These are phyloP conservation scores for Macrosiphum euphorbiae DNA, from an alignment of 2,888 invertebrate genomes.

Conservation along the genomic window DNA sequence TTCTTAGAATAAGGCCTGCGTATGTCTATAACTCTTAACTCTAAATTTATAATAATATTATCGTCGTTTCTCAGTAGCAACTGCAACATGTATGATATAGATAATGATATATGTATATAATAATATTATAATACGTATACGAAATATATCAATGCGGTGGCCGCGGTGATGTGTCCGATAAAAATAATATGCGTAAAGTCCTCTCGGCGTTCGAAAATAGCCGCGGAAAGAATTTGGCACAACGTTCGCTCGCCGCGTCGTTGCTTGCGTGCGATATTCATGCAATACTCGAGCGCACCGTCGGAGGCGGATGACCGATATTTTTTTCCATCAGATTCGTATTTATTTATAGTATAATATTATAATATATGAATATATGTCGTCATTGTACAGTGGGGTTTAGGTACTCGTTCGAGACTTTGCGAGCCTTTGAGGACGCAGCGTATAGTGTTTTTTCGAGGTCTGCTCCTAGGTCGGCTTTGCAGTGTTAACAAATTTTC, in stretches of 20 bases:
- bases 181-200: conserved; percentile 43
- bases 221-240: conserved; percentile 52
- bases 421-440: not conserved
- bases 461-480: not conserved
- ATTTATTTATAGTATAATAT: not conserved
- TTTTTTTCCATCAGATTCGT: not conserved
- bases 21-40: not conserved
- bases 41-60: not conserved
- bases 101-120: no score
- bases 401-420: not conserved
- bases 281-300: not conserved
- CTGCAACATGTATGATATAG: not conserved
- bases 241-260: conserved; percentile 21
- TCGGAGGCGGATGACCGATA: conserved; percentile 5
- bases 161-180: not conserved
- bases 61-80: not conserved
- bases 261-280: not conserved
- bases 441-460: not conserved
- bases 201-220: conserved; percentile 36
- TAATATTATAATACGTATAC: not conserved
- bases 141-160: not conserved
- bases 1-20: not conserved
- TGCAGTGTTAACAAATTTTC: not conserved
- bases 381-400: not conserved
- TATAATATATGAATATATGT: not conserved